Evolutionary conservation across 2,113 vertebrate species (phyloP), one percentile per base, ranked within the genome.

Genomic region (Carettochelys insculpta): DNA sequence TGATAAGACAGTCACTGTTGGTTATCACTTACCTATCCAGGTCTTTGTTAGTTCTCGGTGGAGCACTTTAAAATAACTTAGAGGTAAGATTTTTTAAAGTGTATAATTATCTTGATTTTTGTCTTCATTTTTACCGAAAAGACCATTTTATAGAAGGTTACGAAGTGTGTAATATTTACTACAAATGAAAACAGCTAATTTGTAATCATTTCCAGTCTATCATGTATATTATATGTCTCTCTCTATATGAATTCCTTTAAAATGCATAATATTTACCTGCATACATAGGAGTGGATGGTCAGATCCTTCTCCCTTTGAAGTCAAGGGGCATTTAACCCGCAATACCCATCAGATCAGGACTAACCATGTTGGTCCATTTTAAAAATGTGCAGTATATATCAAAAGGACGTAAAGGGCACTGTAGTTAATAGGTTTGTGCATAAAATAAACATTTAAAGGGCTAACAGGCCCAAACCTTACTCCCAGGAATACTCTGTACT

Each of bases 11-110:
- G 92, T 80, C 76, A 89, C 10, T 84, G 34, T 86, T 81, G 76
- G 92, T 93, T 94, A 73, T 93, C 79, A 93, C 94, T 93, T 94
- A 93, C 94, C 95, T 95, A 92, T 88, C 81, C 38, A 54, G 54
- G 90, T 87, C 93, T 94, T 90, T 89, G 17, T 93, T 51, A 83
- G 76, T 83, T 90, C 54, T 75, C 48, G 85, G 68, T 68, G 76
- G 94, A 95, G 83, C 43, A 87, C 89, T 89, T 71, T 68, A 89
- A 91, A 92, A 82, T 58, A 81, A 79, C 85, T 43, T 34, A 65
- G 89, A 53, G 1, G 6, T 68, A 87, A 90, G 53, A 53, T 87
- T 85, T 90, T 29, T 92, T 29, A 58, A 82, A 85, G 82, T 92
- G 83, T 87, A 51, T 68, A 80, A 79, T n/a, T 41, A 51, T 89